Base-by-base conservation (phyloP, 2,113 vertebrate genomes). In the Albula glossodonta region DNA sequence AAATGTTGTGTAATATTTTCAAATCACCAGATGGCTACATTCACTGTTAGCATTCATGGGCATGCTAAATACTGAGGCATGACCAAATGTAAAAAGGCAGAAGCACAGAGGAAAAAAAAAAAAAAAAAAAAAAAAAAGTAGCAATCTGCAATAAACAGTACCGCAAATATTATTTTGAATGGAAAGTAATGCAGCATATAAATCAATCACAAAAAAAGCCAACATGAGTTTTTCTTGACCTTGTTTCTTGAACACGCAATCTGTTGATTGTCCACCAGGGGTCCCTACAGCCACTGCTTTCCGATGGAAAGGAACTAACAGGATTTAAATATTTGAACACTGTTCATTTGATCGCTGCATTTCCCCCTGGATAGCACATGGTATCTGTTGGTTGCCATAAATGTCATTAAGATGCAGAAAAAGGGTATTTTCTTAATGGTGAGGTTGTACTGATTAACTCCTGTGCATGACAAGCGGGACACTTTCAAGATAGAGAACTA, bases 21-120 rank as follows among this genome's bases (percentile, higher is more conserved):
- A 81, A 51, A 78, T 19, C 51, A 81, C 48, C 80, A 81, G 53
- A 81, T 81, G 11, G 22, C n/a, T 81, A 81, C 51, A 81, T 81
- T 81, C 52, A 81, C 50, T 22, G 2, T 22, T 22, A 9, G 80
- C 48, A 81, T 81, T 81, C 48, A 51, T 15, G n/a, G 8, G 7
- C 78, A 79, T 11, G 13, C 78, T 79, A 2, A 78, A 79, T 17
- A 49, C 9, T 49, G 78, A 48, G 78, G 48, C 78, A 48, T 78
- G 77, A 41, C 77, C 77, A 31, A 78, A 41, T 78, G 10, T 13
- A 78, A 78, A 49, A 41, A 25, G 13, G 17, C 41, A 17, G 31
- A 2, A 50, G 78, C 15, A 48, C 78, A 79, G n/a, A n/a, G n/a
- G n/a, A n/a, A n/a, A n/a, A 70, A 70, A 2, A 56, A 41, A 41